A percentile compares a stretch with the other conserved stretches of the same genome.
Evolutionary conservation across 2,797 vertebrate species (phyloP).

Genomic region (Muscicapa comitata): DNA sequence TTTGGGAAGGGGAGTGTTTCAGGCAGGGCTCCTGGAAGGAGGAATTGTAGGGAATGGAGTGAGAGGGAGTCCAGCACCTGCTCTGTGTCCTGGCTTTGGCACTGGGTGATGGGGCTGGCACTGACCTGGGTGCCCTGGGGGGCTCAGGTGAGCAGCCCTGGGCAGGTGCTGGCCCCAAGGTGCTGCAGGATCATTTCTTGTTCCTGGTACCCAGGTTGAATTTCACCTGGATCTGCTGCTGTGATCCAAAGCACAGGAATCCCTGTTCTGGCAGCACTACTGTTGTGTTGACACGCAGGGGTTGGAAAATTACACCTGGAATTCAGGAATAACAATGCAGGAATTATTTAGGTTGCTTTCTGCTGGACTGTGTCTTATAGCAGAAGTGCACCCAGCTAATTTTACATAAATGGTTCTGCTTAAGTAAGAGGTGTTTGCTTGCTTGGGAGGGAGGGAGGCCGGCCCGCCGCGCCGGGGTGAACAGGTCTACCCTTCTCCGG

Average conservation of each 20-base stretch:
- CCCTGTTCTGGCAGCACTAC: neutral
- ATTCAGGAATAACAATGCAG: neutral
- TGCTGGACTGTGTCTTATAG: neutral
- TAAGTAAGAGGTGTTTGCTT: neutral
- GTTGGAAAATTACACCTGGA: neutral
- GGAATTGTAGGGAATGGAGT: fast-evolving
- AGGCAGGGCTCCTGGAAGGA: neutral
- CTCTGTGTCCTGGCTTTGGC: fast-evolving
- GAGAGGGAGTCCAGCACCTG: fast-evolving
- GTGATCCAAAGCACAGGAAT: neutral
- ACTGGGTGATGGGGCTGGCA: too few species aligned
- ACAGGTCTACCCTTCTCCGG: too few species aligned
- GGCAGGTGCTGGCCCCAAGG: neutral
- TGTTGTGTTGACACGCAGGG: neutral
- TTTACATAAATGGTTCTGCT: neutral
- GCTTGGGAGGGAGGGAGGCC: neutral
- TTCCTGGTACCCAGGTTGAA: neutral
- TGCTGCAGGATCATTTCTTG: neutral
- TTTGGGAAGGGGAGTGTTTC: neutral
- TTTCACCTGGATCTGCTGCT: neutral
- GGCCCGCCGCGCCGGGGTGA: too few species aligned
- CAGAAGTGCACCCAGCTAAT: neutral
- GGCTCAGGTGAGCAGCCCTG: neutral
- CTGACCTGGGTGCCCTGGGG: too few species aligned
- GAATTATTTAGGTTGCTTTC: neutral